A percentile compares a stretch with the other conserved stretches of the same genome.
Evolutionary conservation across 2,888 invertebrate species (phyloP).

Genomic region (Yponomeuta malinellus): DNA sequence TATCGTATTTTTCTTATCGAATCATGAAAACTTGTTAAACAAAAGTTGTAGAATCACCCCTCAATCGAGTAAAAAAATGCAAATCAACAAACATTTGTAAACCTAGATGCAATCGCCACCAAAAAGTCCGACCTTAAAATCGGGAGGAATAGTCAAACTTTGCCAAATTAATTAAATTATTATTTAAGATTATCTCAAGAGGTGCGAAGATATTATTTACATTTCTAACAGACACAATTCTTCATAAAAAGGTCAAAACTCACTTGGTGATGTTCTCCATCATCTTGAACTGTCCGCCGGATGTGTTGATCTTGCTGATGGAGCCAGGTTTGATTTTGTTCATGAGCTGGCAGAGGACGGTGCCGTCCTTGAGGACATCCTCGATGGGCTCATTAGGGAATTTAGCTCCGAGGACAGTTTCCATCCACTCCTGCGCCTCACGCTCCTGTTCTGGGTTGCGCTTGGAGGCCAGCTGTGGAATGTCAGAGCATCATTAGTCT

Average conservation of each 20-base stretch:
- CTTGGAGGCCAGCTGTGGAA: conserved; percentile 85
- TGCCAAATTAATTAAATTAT: too few relatives aligned
- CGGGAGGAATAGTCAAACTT: too few relatives aligned
- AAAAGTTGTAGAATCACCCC: too few relatives aligned
- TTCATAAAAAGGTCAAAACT: conserved; percentile 39
- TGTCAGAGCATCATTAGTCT: background rate
- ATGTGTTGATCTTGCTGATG: conserved; percentile 92
- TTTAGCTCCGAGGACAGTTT: conserved; percentile 88
- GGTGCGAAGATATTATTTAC: too few relatives aligned
- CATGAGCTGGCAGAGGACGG: conserved; percentile 94
- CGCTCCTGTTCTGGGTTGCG: conserved; percentile 87
- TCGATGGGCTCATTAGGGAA: conserved; percentile 91
- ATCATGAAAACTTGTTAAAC: too few relatives aligned
- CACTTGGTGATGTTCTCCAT: conserved; percentile 99
- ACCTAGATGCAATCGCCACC: too few relatives aligned
- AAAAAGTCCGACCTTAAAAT: too few relatives aligned
- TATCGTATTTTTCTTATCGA: too few relatives aligned
- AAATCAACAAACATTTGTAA: too few relatives aligned
- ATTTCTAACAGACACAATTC: too few relatives aligned
- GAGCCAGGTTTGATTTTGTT: conserved; percentile 94
- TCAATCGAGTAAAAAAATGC: too few relatives aligned
- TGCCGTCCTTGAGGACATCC: conserved; percentile 93
- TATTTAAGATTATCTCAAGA: too few relatives aligned
- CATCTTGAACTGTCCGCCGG: conserved; percentile 98
- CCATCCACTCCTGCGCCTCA: conserved; percentile 96